Evolutionary conservation across 2,113 vertebrate genomes (phyloP).

Genomic region (Neogale vison): DNA sequence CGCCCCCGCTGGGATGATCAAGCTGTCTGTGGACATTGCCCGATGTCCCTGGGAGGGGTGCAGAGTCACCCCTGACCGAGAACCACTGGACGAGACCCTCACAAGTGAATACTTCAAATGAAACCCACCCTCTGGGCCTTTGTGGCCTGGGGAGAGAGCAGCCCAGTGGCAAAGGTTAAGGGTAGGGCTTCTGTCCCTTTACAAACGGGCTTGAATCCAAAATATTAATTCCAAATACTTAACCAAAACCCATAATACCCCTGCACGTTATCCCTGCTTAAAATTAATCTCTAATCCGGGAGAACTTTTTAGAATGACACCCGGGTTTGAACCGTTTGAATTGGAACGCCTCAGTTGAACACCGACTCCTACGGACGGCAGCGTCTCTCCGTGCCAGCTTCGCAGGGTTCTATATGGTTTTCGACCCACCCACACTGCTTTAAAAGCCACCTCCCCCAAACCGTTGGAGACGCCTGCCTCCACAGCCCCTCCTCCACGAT

Average conservation of each 20-base stretch:
- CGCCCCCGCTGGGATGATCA: not conserved
- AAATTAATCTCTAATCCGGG: slow-evolving; percentile 50
- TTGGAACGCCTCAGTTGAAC: not conserved
- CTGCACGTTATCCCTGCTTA: not conserved
- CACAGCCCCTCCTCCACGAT: slow-evolving; percentile 48
- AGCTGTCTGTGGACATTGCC: not conserved
- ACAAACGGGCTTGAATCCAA: slow-evolving; percentile 8
- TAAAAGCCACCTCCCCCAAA: slow-evolving; percentile 21
- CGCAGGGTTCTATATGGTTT: not conserved
- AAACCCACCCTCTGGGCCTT: not conserved
- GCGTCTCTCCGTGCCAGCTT: not conserved
- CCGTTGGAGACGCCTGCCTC: slow-evolving; percentile 64
- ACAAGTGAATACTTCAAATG: not conserved
- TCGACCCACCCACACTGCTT: slow-evolving; percentile 37
- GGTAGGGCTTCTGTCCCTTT: not conserved
- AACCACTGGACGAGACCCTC: not conserved
- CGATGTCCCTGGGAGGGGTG: not conserved
- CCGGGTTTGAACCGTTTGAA: not conserved
- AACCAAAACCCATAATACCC: not conserved
- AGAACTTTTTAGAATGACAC: not conserved
- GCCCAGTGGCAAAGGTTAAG: not conserved
- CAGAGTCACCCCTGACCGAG: not conserved
- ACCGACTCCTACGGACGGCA: not conserved
- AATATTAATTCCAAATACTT: slow-evolving; percentile 52
- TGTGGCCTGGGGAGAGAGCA: not conserved